A percentile compares a stretch with the other conserved stretches of the same genome.
phyloP scores from a whole-genome alignment of 2,888 invertebrate species.

The Drosophila setosimentum region DNA sequence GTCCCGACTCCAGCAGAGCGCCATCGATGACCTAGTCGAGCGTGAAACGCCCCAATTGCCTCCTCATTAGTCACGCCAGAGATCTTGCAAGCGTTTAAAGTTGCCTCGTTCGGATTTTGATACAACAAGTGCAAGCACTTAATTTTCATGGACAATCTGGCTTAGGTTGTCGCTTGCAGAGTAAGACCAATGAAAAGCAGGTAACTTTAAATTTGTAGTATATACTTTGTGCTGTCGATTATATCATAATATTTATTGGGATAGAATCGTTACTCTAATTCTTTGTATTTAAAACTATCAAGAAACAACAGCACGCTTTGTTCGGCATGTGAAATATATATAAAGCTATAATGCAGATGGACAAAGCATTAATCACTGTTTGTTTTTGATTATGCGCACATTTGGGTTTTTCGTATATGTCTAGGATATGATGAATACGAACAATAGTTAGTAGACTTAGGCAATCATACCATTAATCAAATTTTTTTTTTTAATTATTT shows the following conservation, averaged over 20 bases:
- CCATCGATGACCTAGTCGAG: constrained; percentile 66
- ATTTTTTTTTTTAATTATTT: not conserved
- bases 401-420: not conserved
- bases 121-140: constrained; percentile 16
- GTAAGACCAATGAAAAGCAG: not conserved
- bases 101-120: constrained; percentile 10
- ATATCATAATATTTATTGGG: not conserved
- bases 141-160: constrained; percentile 1
- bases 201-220: not conserved
- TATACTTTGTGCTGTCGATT: not conserved
- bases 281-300: not conserved
- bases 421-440: not conserved
- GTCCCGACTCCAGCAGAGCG: constrained; percentile 5
- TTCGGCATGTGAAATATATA: not conserved
- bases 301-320: not conserved
- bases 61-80: constrained; percentile 66
- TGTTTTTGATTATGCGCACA: not conserved
- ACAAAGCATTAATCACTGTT: not conserved
- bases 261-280: not conserved
- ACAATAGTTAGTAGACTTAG: not conserved
- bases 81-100: constrained; percentile 54
- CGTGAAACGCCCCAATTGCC: constrained; percentile 69
- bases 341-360: not conserved
- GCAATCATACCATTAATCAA: no score
- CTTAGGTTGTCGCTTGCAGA: not conserved